Base-by-base conservation (phyloP, 2,888 invertebrate genomes). In the Hylaea fasciaria region DNA sequence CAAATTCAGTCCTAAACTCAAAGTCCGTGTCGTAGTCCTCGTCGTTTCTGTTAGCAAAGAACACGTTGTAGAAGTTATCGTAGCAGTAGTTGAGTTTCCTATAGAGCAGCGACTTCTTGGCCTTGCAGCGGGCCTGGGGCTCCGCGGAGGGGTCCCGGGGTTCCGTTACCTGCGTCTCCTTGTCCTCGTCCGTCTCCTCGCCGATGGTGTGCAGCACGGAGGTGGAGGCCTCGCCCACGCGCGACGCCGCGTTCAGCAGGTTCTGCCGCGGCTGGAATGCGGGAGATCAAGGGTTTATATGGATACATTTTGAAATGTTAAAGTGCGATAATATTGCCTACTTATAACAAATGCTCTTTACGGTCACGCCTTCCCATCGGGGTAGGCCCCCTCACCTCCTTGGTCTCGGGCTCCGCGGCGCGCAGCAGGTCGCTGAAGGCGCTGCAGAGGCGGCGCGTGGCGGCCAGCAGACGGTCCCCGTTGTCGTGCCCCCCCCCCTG, bases 151-250 rank as follows among this genome's bases (percentile, higher is more conserved):
- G 37, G 61, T 71, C 63, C 39, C 35, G 58, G 22, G 41, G 37
- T 61, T 71, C 63, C 39, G 72, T 88, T 93, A 93, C 93, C 93
- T 95, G 96, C 0, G 97, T 93, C 74, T 97, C 97, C 72, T 96
- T 95, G 83, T 95, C 96, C 67, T 96, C 95, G 12, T 95, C 95
- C n/a, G 96, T 96, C 63, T 98, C 98, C 77, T 98, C 98, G 13
- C 97, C 97, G 82, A 98, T 98, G 54, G 97, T 97, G 76, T 97
- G 95, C 53, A 99, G 94, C 0, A 99, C 97, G 76, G 97, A 96
- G 48, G 98, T 97, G 60, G 98, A 98, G 0, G 98, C 98, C 84
- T 99, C 99, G 10, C 99, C 99, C 47, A 99, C 98, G 65, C 97
- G 94, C 12, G 98, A 98, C 0, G 99, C 99, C 0, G 99, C 99